Base-by-base conservation (phyloP, 2,797 vertebrate species). In the Anguilla pacifica region DNA sequence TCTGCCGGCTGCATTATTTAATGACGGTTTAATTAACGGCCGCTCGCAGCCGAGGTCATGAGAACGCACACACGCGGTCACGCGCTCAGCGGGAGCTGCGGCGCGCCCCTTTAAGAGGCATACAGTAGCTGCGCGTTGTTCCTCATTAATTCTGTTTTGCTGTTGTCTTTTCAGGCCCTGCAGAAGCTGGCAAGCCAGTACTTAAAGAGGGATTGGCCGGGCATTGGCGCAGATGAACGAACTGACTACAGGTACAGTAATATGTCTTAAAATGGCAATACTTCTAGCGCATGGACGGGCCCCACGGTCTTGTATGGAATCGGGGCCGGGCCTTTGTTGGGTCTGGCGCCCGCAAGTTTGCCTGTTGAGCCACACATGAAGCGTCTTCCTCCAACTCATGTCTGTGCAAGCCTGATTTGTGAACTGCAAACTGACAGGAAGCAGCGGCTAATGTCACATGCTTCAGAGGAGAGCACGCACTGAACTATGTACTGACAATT, bases 131-230 rank as follows among this genome's bases (percentile, higher is more conserved):
- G 39, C 15, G 59, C 51, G 13, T 31, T 86, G 85, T 28, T 19
- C 43, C 17, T 84, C 59, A 9, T 85, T 82, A 90, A 74, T 84
- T 86, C 19, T 19, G 0, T 2, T 43, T 86, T 89, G 72, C 46
- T 72, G n/a, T 46, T 72, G 25, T 83, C 39, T 87, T 83, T 91
- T 86, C 93, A 99, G 98, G 98, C 98, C 92, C 96, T 99, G 90
- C 98, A 99, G 96, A 99, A 99, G 92, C 94, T 99, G 95, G 97
- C 98, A 51, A 97, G 97, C 94, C 98, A 99, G 82, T 99, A 99
- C 94, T 94, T 99, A 88, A 99, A 98, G 96, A 98, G 97, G 94
- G 98, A 99, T 93, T 99, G 98, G 98, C 98, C 97, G 85, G 98
- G 97, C 87, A 94, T 98, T 92, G 98, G 97, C 94, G 94, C 96